These are phyloP conservation scores for Romanogobio albipinnatus DNA, from an alignment of 2,113 vertebrate genomes.

Conservation along the genomic window DNA sequence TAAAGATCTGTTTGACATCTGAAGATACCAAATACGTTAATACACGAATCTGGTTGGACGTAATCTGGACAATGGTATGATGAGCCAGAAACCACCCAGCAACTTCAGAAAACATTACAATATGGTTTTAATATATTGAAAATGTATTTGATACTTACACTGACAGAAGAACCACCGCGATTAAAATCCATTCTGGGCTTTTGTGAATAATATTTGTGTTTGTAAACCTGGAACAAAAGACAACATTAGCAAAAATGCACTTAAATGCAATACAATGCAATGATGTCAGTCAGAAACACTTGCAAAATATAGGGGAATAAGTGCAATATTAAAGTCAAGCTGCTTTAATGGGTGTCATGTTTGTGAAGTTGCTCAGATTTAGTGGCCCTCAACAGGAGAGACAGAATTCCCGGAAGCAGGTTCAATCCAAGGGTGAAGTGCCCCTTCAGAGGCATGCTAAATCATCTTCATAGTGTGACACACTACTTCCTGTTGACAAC, in stretches of 20 bases:
- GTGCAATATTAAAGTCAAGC: not conserved
- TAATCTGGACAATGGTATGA: not conserved
- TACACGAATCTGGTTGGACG: not conserved
- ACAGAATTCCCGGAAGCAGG: slow-evolving; percentile 74
- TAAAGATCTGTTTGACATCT: slow-evolving; percentile 2
- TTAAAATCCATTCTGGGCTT: slow-evolving; percentile 76
- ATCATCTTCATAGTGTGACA: slow-evolving; percentile 59
- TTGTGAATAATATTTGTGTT: slow-evolving; percentile 78
- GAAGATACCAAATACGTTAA: not conserved
- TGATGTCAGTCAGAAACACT: not conserved
- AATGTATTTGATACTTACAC: slow-evolving; percentile 69
- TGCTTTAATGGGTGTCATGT: not conserved
- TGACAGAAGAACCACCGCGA: slow-evolving; percentile 73
- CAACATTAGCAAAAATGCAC: slow-evolving; percentile 13
- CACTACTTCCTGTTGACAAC: slow-evolving; percentile 58
- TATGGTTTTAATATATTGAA: not conserved
- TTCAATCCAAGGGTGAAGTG: slow-evolving; percentile 57
- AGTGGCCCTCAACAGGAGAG: slow-evolving; percentile 50
- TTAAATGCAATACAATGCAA: not conserved
- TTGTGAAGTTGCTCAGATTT: slow-evolving; percentile 46
- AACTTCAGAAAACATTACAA: not conserved
- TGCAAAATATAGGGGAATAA: not conserved
- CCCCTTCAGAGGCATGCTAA: slow-evolving; percentile 61
- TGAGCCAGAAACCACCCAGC: not conserved
- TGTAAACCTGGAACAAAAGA: slow-evolving; percentile 68